Conservation (phyloP, 2,797 vertebrate species). For the Chromobotia macracanthus region DNA sequence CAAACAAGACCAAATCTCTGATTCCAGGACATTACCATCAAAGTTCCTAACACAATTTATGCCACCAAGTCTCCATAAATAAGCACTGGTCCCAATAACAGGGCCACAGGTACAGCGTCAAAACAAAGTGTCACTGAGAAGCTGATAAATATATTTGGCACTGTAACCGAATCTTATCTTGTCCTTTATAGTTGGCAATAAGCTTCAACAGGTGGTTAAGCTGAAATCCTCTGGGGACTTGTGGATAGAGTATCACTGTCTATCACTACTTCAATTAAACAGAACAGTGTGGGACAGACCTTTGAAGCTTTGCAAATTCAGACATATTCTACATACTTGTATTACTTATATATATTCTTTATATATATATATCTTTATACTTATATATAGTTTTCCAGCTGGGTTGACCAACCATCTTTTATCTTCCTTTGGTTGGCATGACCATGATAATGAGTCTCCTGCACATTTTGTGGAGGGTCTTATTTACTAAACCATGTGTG, state of each 20-base stretch:
- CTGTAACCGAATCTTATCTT: background rate
- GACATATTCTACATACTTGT: no score
- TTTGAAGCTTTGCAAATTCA: background rate
- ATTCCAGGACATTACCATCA: background rate
- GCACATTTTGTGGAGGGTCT: slow-evolving; percentile 58
- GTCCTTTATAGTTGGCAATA: background rate
- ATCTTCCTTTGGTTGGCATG: slow-evolving; percentile 52
- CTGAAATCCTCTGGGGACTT: slow-evolving; percentile 33
- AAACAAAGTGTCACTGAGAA: background rate
- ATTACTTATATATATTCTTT: no score
- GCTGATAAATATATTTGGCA: background rate
- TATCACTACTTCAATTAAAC: background rate
- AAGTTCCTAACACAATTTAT: background rate
- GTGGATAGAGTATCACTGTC: background rate
- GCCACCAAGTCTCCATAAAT: background rate
- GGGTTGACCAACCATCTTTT: background rate
- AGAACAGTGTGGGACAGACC: background rate
- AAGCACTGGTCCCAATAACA: background rate
- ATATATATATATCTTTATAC: background rate
- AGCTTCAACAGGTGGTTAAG: slow-evolving; percentile 25
- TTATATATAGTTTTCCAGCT: background rate
- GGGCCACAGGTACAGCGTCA: background rate
- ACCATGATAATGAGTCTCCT: slow-evolving; percentile 65
- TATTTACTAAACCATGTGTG: slow-evolving; percentile 47
- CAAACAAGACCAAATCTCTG: background rate